Percentiles rank a stretch among this genome's conserved stretches.
Conservation (phyloP, 2,888 invertebrate genomes). For the Drosophila leonis region DNA sequence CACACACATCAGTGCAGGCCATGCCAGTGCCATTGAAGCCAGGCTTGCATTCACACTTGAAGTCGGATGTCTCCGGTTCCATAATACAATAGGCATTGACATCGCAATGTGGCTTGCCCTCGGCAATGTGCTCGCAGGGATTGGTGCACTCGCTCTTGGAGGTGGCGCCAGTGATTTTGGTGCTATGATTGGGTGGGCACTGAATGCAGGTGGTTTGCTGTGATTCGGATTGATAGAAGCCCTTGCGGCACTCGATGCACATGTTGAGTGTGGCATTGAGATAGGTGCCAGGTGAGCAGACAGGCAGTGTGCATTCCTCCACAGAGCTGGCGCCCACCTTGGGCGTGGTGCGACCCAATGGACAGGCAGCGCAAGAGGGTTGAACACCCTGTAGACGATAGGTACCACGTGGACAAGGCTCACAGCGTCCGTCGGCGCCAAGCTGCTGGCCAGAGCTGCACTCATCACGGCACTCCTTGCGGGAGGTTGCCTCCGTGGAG, state of each 20-base stretch:
- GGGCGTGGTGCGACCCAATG: constrained; percentile 95
- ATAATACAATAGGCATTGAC: constrained; percentile 94
- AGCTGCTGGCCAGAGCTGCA: constrained; percentile 92
- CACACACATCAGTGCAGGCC: constrained; percentile 93
- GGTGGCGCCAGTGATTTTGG: constrained; percentile 92
- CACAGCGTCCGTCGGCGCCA: constrained; percentile 95
- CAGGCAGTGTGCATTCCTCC: constrained; percentile 96
- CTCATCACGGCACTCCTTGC: constrained; percentile 95
- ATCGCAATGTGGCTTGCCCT: constrained; percentile 94
- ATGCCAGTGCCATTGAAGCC: constrained; percentile 96
- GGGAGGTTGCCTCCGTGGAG: constrained; percentile 94
- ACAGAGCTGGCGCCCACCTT: constrained; percentile 92
- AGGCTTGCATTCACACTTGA: constrained; percentile 96
- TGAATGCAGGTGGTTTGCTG: constrained; percentile 94
- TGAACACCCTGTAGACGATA: constrained; percentile 95
- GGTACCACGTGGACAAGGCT: constrained; percentile 95
- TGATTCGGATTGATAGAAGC: constrained; percentile 94
- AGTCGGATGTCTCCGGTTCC: constrained; percentile 92
- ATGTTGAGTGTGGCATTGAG: constrained; percentile 94
- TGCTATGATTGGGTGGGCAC: constrained; percentile 96
- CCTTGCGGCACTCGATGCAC: constrained; percentile 95
- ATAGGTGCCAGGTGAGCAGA: constrained; percentile 93
- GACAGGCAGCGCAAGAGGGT: constrained; percentile 95
- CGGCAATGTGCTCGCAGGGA: constrained; percentile 92
- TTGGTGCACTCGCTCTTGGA: constrained; percentile 94